Base-by-base conservation (phyloP, 2,113 vertebrate genomes). In the Marmota flaviventris region DNA sequence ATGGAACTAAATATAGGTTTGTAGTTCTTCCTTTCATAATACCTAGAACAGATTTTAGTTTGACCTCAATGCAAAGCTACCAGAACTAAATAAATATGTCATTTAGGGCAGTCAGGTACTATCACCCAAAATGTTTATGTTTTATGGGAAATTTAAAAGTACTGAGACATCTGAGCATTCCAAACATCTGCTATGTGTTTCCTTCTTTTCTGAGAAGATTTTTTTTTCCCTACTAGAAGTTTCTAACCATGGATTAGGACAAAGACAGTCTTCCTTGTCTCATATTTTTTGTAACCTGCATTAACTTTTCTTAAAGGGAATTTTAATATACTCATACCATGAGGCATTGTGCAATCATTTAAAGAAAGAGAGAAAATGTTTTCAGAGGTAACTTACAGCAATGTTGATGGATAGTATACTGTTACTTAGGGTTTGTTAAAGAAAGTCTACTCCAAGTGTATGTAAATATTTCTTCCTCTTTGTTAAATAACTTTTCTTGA, bases 1-100 rank as follows among this genome's bases (percentile, higher is more conserved):
- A 87, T 73, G 58, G 39, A 95, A 8, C 11, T 58, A 14, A 27
- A 6, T 16, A 16, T 6, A 87, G 4, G 39, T 77, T 72, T 84
- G 86, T 89, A 76, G 27, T 2, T 82, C 58, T 84, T 96, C 93
- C 48, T 94, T n/a, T n/a, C 56, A 6, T 34, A 93, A 93, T 27
- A 77, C 39, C 37, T 45, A 85, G 18, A 85, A 63, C 0, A 39
- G 32, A 91, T 70, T 91, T 85, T 83, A 89, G 42, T 89, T 84
- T 42, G 16, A 93, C 20, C 93, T 91, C 25, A 20, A 5, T 51
- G 2, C 69, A 91, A 95, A 92, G 29, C 48, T 75, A 77, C 29
- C 83, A 48, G 5, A 82, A 20, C 27, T 73, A 75, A 92, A 92
- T n/a, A 92, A 87, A 73, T 77, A 87, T 11, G 0, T 63, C 61